Evolutionary conservation across 2,888 invertebrate species (phyloP).

Genomic region (Buathra laborator): DNA sequence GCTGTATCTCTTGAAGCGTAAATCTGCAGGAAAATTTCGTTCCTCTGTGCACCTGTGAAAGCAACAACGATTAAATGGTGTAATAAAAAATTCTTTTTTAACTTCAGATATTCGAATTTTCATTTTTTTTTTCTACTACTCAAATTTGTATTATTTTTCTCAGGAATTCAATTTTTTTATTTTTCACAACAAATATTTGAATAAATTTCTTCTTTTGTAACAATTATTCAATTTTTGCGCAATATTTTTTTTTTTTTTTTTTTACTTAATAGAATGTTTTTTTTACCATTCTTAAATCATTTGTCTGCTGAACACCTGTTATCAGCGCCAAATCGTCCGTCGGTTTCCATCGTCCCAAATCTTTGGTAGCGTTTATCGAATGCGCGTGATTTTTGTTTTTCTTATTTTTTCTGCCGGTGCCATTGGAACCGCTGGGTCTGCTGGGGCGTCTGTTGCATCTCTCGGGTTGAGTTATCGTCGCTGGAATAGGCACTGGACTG

Average conservation of each 20-base stretch:
- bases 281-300: slow-evolving; percentile 90
- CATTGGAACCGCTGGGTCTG: slow-evolving; percentile 81
- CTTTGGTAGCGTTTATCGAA: slow-evolving; percentile 91
- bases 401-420: slow-evolving; percentile 83
- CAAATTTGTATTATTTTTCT: not conserved
- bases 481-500: slow-evolving; percentile 78
- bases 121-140: no score
- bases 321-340: slow-evolving; percentile 98
- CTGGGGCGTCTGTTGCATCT: slow-evolving; percentile 80
- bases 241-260: no score
- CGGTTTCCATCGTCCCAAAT: slow-evolving; percentile 98
- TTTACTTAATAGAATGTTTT: not conserved
- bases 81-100: not conserved
- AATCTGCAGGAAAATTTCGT: slow-evolving; percentile 98
- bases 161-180: slow-evolving; percentile 91
- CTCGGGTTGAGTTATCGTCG: slow-evolving; percentile 79
- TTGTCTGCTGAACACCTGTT: slow-evolving; percentile 96
- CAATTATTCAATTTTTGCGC: not conserved
- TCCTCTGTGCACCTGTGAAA: slow-evolving; percentile 92
- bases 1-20: slow-evolving; percentile 96
- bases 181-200: slow-evolving; percentile 81
- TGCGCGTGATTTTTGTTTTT: slow-evolving; percentile 89
- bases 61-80: not conserved
- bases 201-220: no score
- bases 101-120: not conserved